Evolutionary conservation across 2,888 invertebrate genomes (phyloP).

Genomic region (Ceratothoa steindachneri): DNA sequence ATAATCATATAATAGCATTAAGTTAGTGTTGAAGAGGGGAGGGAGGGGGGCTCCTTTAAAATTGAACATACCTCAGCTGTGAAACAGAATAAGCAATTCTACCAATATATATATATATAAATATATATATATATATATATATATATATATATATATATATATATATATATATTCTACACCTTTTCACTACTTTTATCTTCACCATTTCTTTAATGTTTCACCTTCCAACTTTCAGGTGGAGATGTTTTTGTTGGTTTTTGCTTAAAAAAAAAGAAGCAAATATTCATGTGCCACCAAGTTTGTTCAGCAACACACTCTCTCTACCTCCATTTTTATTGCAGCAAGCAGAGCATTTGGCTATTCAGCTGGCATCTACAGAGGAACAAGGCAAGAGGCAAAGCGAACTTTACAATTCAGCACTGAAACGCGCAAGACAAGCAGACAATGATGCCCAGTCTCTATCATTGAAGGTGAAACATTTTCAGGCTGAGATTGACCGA

Average conservation of each 20-base stretch:
- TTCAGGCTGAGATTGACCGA: constrained; percentile 72
- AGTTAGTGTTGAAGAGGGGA: no score
- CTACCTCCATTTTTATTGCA: constrained; percentile 55
- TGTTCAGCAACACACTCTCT: no score
- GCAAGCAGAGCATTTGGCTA: constrained; percentile 72
- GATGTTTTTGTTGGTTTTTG: no score
- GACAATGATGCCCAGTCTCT: constrained; percentile 72
- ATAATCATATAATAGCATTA: no score
- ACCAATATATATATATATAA: background rate
- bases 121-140: constrained; percentile 1
- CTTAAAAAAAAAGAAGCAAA: no score
- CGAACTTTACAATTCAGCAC: constrained; percentile 64
- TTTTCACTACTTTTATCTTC: background rate
- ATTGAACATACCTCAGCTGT: no score
- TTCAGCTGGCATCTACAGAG: constrained; percentile 68
- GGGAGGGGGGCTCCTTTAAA: no score
- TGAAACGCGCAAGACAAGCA: constrained; percentile 63
- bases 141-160: constrained; percentile 31
- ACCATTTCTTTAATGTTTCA: background rate
- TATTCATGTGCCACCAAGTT: no score
- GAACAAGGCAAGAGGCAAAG: constrained; percentile 68
- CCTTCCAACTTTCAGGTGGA: no score
- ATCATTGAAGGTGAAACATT: constrained; percentile 70
- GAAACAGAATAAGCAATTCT: no score
- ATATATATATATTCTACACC: constrained; percentile 18